Base-by-base conservation (phyloP, 2,113 vertebrate genomes). In the Charadrius vociferus region DNA sequence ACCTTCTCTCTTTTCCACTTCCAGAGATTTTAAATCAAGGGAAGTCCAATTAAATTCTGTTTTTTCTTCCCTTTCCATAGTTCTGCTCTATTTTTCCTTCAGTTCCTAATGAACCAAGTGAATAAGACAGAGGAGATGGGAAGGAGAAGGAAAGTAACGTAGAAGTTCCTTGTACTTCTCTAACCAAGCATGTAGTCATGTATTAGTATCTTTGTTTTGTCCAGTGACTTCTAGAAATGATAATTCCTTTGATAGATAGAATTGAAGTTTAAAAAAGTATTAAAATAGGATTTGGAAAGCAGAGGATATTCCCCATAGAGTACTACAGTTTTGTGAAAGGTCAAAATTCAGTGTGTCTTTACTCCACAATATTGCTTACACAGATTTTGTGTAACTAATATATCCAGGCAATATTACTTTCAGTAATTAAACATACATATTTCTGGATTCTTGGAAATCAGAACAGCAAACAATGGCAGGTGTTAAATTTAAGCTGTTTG, bases 271-370 rank as follows among this genome's bases (percentile, higher is more conserved):
- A 5, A 19, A 74, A 74, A 56, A 39, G 12, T 21, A 96, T 92
- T 94, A 88, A 85, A 95, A 65, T 5, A 89, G 45, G 62, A 93
- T 86, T 81, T 93, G 26, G 52, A 92, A 84, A 72, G 39, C n/a
- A 95, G 53, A 86, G 13, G 7, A 39, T 79, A 81, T 72, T 91
- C 19, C 43, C 39, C 6, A 47, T 3, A n/a, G 43, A 83, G 15
- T 43, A 88, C 12, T 47, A 63, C 15, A 55, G 7, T 75, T 92
- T 73, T 8, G 1, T 65, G 43, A 87, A 94, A 86, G 75, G 81
- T 93, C 84, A 88, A 90, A 90, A 94, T 77, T 81, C 85, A 92
- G 20, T 9, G 16, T 77, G 65, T 39, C 53, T 93, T 80, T 77
- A 47, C 24, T 71, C 22, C 55, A 90, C 43, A 67, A 27, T 88